These are phyloP conservation scores for Vespertilio murinus DNA, from an alignment of 2,797 vertebrate genomes.

Conservation along the genomic window DNA sequence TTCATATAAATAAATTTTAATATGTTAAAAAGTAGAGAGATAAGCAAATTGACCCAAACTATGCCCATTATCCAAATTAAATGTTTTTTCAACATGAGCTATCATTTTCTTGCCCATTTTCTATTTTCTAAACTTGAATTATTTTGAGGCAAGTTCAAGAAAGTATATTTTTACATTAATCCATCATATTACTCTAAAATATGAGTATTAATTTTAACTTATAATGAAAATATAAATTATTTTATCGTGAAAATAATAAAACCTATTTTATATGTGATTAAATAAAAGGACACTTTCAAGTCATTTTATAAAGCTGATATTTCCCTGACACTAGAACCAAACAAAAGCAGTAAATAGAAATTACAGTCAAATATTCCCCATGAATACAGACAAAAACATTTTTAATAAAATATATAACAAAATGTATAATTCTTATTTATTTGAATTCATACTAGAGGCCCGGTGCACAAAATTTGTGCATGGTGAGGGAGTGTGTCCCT, in stretches of 20 bases:
- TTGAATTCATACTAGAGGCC: no score
- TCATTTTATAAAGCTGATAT: not conserved
- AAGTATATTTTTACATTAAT: not conserved
- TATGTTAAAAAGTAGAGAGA: not conserved
- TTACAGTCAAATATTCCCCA: not conserved
- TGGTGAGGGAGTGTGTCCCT: no score
- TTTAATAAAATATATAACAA: not conserved
- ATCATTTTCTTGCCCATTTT: not conserved
- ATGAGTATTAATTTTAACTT: not conserved
- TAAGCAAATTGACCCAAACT: not conserved
- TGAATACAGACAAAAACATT: not conserved
- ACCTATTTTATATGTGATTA: not conserved
- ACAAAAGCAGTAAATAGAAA: not conserved
- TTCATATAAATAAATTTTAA: no score
- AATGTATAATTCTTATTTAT: not conserved
- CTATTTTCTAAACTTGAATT: not conserved
- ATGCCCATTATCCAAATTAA: not conserved
- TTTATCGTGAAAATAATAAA: not conserved
- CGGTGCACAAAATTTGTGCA: no score
- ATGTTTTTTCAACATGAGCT: not conserved
- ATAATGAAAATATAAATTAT: not conserved
- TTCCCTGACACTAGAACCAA: not conserved
- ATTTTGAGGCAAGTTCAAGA: not conserved
- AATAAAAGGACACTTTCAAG: not conserved
- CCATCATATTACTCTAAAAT: not conserved